A percentile compares a stretch with the other conserved stretches of the same genome.
Conservation (phyloP, 2,113 vertebrate species). For the Serilophus lunatus region DNA sequence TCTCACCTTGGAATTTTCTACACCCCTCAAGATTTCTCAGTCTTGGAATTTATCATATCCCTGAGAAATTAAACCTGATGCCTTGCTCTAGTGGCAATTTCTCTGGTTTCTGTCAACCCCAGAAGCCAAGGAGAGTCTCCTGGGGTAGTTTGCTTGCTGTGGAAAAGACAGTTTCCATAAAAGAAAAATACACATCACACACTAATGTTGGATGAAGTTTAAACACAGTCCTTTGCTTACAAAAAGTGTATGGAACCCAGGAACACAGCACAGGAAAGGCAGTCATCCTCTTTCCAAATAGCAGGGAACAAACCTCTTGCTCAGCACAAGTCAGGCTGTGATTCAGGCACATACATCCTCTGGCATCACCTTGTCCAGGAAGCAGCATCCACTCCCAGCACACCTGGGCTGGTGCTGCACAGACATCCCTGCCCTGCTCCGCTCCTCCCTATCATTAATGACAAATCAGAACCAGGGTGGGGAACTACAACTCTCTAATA, state of each 20-base stretch:
- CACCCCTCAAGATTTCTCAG: background rate
- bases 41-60: background rate
- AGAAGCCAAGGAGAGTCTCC: background rate
- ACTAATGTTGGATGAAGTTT: background rate
- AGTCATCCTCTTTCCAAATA: background rate
- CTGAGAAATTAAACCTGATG: background rate
- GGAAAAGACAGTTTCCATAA: background rate
- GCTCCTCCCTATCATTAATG: background rate
- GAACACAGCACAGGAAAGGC: background rate
- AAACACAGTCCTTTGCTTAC: background rate
- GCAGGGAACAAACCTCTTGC: background rate
- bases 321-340: background rate
- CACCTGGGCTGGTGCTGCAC: background rate
- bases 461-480: accelerated
- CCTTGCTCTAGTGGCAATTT: background rate
- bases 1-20: background rate
- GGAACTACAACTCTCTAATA: background rate
- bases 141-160: background rate
- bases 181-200: background rate
- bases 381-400: background rate
- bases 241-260: background rate
- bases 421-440: background rate
- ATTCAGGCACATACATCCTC: accelerated
- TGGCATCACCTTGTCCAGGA: background rate
- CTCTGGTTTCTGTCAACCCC: background rate